phyloP scores from a whole-genome alignment of 2,888 invertebrate species.

The Apantesis nais region DNA sequence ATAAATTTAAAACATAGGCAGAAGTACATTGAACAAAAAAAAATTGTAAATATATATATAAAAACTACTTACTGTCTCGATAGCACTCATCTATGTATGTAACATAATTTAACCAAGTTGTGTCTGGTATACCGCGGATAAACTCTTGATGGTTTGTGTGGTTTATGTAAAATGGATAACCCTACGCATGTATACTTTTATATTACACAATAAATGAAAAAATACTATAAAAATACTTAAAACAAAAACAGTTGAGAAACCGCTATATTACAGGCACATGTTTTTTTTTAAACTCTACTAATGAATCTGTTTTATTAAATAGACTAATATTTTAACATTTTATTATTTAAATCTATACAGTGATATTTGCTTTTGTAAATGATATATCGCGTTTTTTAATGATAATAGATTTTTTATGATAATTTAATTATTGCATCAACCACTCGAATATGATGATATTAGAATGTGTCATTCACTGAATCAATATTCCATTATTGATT shows the following conservation, averaged over 20 bases:
- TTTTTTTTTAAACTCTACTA: constrained; percentile 47
- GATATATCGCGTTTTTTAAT: not conserved
- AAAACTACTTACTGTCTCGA: constrained; percentile 12
- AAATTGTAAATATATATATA: not conserved
- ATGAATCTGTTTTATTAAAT: not conserved
- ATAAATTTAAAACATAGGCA: constrained; percentile 15
- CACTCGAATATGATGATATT: not conserved
- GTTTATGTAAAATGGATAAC: no score
- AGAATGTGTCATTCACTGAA: not conserved
- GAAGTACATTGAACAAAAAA: no score
- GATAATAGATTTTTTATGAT: not conserved
- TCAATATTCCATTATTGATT: not conserved
- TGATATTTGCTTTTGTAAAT: not conserved
- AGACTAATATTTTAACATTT: not conserved
- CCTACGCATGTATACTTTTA: no score
- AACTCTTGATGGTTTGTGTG: no score
- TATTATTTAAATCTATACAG: not conserved
- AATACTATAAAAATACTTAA: no score
- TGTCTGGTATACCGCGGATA: no score
- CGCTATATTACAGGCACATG: constrained; percentile 51
- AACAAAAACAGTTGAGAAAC: no score
- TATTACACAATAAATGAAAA: no score
- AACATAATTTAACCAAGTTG: no score
- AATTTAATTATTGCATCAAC: no score
- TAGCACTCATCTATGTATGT: no score